A percentile compares a stretch with the other conserved stretches of the same genome.
These are phyloP conservation scores for Camelus bactrianus DNA, from an alignment of 2,113 vertebrate species.

Conservation along the genomic window DNA sequence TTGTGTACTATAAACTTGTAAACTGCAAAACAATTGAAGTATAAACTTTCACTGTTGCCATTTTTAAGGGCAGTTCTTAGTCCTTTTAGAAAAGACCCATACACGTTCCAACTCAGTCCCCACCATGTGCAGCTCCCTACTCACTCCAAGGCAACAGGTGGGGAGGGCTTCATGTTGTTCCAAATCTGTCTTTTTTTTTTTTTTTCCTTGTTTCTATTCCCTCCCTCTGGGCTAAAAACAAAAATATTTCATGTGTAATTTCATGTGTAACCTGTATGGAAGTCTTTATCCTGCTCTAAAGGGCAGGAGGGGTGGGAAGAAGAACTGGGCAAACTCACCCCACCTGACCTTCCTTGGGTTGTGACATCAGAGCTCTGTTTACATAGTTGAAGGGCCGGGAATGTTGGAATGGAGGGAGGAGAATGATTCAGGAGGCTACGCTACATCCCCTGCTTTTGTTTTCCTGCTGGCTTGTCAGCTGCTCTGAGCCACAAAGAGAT, in stretches of 20 bases:
- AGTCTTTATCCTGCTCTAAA: background rate
- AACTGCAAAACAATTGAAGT: background rate
- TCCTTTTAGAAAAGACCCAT: background rate
- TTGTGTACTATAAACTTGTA: background rate
- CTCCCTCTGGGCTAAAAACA: background rate
- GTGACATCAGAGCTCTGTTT: background rate
- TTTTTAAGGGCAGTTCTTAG: background rate
- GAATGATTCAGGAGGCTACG: background rate
- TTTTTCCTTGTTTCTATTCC: background rate
- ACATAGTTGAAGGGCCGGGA: background rate
- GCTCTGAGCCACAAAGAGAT: background rate
- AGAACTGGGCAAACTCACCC: background rate
- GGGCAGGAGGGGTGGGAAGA: fast-evolving
- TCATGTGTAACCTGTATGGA: background rate
- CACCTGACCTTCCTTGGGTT: background rate
- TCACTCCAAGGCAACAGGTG: background rate
- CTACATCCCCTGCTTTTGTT: background rate
- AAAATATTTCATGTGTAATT: background rate
- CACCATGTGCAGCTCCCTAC: no score
- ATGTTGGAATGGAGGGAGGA: background rate
- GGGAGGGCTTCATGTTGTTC: background rate
- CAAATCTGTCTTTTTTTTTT: background rate
- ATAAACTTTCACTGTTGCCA: background rate
- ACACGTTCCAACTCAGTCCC: background rate
- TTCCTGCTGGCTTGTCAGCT: background rate